phyloP scores from a whole-genome alignment of 1,140 invertebrate genomes.

The Tigriopus japonicus region DNA sequence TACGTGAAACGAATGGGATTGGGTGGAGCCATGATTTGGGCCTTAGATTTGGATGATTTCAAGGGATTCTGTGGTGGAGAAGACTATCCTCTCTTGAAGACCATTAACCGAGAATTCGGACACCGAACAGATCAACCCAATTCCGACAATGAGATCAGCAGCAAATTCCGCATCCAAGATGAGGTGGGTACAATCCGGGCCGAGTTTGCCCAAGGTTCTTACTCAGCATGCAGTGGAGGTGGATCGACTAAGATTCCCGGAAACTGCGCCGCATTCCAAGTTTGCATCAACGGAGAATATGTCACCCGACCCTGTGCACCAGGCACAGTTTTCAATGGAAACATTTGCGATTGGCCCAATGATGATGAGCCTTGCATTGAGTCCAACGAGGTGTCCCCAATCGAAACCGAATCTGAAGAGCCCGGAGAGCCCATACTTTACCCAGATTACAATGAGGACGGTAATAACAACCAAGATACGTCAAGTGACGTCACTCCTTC shows the following conservation, averaged over 20 bases:
- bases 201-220: background rate
- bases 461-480: too few species aligned
- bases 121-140: conserved; percentile 17
- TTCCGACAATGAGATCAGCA: background rate
- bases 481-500: too few species aligned
- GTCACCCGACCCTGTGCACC: background rate
- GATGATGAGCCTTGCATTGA: too few species aligned
- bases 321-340: background rate
- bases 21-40: conserved; percentile 67
- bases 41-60: conserved; percentile 25
- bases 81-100: conserved; percentile 26
- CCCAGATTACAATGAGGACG: too few species aligned
- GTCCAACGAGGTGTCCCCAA: too few species aligned
- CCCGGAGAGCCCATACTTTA: too few species aligned
- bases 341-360: too few species aligned
- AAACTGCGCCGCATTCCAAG: background rate
- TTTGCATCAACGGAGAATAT: conserved; percentile 11
- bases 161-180: background rate
- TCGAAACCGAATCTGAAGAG: too few species aligned
- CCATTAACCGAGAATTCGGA: conserved; percentile 22
- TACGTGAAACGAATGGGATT: conserved; percentile 59
- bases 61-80: conserved; percentile 23
- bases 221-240: background rate
- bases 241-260: background rate
- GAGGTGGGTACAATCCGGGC: too few species aligned